Percentiles rank a stretch among this genome's conserved stretches.
Conservation (phyloP, 2,797 vertebrate species). For the Tangara arthus region DNA sequence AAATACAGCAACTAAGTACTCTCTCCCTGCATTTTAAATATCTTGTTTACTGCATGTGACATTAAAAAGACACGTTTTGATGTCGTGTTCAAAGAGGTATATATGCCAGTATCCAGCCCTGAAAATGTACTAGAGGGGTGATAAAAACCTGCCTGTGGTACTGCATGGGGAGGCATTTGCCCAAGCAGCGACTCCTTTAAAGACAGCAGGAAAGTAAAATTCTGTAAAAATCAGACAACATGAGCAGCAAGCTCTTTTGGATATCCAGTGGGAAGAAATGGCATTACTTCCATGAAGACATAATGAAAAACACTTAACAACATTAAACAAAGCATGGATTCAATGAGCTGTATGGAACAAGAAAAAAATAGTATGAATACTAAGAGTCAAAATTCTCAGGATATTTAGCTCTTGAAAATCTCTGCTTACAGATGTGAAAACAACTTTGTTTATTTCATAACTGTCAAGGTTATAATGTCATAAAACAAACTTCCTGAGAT, state of each 20-base stretch:
- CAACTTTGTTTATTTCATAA: slow-evolving; percentile 26
- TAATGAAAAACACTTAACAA: neutral
- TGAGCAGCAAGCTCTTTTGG: neutral
- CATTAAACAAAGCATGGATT: neutral
- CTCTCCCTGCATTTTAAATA: neutral
- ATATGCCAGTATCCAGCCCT: neutral
- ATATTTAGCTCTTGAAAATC: neutral
- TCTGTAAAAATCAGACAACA: neutral
- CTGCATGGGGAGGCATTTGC: neutral
- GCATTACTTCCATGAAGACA: neutral
- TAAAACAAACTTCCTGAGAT: slow-evolving; percentile 4
- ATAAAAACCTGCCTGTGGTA: neutral
- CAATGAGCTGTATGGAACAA: neutral
- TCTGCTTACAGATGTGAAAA: neutral
- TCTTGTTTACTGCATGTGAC: neutral
- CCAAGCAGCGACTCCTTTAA: neutral
- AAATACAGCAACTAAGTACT: neutral
- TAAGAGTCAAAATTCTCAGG: neutral
- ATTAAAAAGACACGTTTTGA: neutral
- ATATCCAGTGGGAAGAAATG: neutral
- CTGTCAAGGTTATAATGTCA: neutral
- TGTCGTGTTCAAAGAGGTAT: neutral
- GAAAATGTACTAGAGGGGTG: neutral
- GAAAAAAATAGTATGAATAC: neutral
- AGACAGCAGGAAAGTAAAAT: neutral